A percentile compares a stretch with the other conserved stretches of the same genome.
Evolutionary conservation across 2,888 invertebrate genomes (phyloP).

Genomic region (Polydrusus cervinus): DNA sequence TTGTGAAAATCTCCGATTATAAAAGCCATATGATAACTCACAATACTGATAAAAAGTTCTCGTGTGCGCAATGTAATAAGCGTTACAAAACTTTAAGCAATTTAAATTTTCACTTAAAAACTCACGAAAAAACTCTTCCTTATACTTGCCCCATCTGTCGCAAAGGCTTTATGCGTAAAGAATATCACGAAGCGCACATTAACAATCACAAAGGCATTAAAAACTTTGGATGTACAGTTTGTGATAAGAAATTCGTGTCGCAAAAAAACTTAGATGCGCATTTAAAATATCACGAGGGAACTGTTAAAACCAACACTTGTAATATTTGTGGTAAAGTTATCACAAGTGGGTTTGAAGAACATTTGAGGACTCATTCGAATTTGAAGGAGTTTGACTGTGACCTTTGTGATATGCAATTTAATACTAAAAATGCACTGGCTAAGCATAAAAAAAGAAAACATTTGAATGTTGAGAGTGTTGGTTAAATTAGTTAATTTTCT

Average conservation of each 20-base stretch:
- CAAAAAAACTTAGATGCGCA: constrained; percentile 69
- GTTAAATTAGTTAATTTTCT: constrained; percentile 9
- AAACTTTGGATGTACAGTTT: constrained; percentile 65
- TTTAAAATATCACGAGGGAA: constrained; percentile 67
- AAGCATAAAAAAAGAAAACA: constrained; percentile 69
- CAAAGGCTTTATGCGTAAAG: constrained; percentile 69
- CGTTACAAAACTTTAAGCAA: constrained; percentile 69
- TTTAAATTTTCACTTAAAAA: constrained; percentile 69
- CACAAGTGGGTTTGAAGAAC: constrained; percentile 67
- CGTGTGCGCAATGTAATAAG: constrained; percentile 67
- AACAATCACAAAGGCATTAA: constrained; percentile 68
- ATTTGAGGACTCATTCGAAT: constrained; percentile 68
- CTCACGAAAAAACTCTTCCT: constrained; percentile 65
- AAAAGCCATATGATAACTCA: constrained; percentile 69
- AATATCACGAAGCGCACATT: constrained; percentile 68
- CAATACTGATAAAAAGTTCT: constrained; percentile 68
- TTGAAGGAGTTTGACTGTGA: constrained; percentile 68
- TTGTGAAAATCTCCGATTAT: constrained; percentile 68
- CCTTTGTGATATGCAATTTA: constrained; percentile 66
- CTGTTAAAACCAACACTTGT: constrained; percentile 64
- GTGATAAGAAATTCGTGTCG: constrained; percentile 67
- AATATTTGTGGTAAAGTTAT: constrained; percentile 68
- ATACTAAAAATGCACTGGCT: constrained; percentile 66
- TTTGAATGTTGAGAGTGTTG: constrained; percentile 26
- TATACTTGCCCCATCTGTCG: constrained; percentile 65